phyloP scores from a whole-genome alignment of 2,797 vertebrate genomes.

The Xiphorhynchus erythropygius region DNA sequence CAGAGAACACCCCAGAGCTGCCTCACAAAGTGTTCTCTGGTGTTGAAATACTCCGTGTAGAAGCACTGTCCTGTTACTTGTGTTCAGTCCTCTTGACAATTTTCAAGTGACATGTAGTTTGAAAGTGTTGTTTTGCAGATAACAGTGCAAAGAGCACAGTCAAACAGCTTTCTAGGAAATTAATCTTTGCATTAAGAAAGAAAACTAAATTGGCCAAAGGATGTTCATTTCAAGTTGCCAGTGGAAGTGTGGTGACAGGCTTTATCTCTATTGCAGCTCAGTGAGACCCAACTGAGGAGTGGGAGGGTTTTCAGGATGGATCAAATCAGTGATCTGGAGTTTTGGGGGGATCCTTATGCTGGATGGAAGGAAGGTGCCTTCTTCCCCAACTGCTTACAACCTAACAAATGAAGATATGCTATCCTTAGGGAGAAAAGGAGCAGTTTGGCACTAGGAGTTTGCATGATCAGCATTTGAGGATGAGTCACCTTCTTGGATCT shows the following conservation, averaged over 20 bases:
- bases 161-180: slow-evolving; percentile 48
- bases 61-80: background rate
- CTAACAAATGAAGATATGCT: background rate
- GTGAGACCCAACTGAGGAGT: background rate
- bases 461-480: background rate
- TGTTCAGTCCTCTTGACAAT: background rate
- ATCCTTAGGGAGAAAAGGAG: background rate
- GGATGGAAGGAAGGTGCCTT: background rate
- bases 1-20: background rate
- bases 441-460: background rate
- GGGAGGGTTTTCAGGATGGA: background rate
- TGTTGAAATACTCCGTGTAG: background rate
- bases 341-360: background rate
- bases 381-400: background rate
- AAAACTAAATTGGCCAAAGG: slow-evolving; percentile 29
- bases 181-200: slow-evolving; percentile 9
- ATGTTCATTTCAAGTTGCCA: background rate
- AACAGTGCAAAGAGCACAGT: background rate
- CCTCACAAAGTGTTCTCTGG: background rate
- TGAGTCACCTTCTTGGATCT: background rate
- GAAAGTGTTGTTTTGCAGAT: background rate
- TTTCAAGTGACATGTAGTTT: background rate
- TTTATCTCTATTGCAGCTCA: background rate
- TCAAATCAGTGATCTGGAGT: background rate
- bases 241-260: background rate